phyloP scores from a whole-genome alignment of 2,797 vertebrate genomes.

The Hippoglossus hippoglossus region DNA sequence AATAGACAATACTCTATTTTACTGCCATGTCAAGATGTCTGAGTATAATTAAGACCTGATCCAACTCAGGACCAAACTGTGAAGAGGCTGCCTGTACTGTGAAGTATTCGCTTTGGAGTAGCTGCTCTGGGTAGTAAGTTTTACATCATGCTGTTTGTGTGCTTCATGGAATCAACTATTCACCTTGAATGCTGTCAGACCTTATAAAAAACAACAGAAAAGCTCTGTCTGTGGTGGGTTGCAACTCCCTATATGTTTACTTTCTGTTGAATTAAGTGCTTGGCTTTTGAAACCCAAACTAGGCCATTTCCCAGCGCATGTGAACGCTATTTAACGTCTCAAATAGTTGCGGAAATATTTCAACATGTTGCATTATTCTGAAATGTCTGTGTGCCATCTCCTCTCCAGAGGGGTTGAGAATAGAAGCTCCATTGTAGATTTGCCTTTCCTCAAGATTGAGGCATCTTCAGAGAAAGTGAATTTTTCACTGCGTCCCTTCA shows the following conservation, averaged over 20 bases:
- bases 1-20: neutral
- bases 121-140: neutral
- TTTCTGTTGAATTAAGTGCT: conserved; percentile 38
- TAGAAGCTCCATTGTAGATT: conserved; percentile 36
- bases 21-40: neutral
- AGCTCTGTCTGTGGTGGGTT: conserved; percentile 8
- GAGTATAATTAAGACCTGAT: neutral
- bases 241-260: conserved; percentile 30
- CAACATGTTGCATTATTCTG: conserved; percentile 54
- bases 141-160: neutral
- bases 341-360: conserved; percentile 55
- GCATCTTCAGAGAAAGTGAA: conserved; percentile 28
- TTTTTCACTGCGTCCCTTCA: conserved; percentile 10
- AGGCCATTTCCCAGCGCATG: conserved; percentile 40
- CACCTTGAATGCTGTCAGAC: conserved; percentile 7
- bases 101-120: neutral
- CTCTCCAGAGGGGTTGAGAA: conserved; percentile 42
- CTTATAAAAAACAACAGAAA: neutral
- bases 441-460: conserved; percentile 40
- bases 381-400: conserved; percentile 16
- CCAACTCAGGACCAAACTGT: neutral
- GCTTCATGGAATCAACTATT: conserved; percentile 7
- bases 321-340: conserved; percentile 47
- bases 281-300: conserved; percentile 51
- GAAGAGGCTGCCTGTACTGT: neutral